Evolutionary conservation across 2,888 invertebrate genomes (phyloP), one percentile per base, ranked within the genome.

Genomic region (Crematogaster levior): DNA sequence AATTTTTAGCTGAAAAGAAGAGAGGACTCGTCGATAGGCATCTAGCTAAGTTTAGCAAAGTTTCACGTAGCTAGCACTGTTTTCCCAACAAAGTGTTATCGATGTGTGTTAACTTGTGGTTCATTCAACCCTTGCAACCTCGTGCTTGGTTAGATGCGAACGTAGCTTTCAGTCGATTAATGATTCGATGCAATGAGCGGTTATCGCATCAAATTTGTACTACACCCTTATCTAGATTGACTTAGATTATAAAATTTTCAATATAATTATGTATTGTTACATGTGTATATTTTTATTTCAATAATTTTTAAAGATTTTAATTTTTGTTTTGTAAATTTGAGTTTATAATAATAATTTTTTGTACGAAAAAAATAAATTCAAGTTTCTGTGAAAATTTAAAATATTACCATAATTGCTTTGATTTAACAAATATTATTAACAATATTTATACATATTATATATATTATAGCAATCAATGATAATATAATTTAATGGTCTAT

Each of bases 21-120:
- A 80, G 73, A 82, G 73, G 72, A 30, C 34, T 40, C 43, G 84
- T 85, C 80, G 81, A 84, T 77, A 60, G 12, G 84, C 70, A 66
- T 87, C 84, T 85, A 85, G 84, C 88, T 87, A 87, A 88, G 84
- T 89, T 88, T 89, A 88, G 87, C 88, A 82, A 48, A 86, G 74
- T 82, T 86, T 85, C 84, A 80, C 81, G 74, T 84, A 84, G 82
- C 81, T 82, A 81, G 37, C 75, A 85, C 84, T 87, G 81, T 87
- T 86, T 86, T 40, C 86, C 48, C 84, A 80, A 34, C 81, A 65
- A 82, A 83, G 83, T 80, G 82, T 88, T 87, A 86, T 87, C 84
- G 87, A 81, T 61, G 73, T 83, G 85, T 88, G n/a, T n/a, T 89
- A 89, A 88, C 63, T 86, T 66, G 83, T 80, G 73, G 88, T 88